phyloP scores from a whole-genome alignment of 2,113 vertebrate genomes.

The Gymnocephalus cernua region DNA sequence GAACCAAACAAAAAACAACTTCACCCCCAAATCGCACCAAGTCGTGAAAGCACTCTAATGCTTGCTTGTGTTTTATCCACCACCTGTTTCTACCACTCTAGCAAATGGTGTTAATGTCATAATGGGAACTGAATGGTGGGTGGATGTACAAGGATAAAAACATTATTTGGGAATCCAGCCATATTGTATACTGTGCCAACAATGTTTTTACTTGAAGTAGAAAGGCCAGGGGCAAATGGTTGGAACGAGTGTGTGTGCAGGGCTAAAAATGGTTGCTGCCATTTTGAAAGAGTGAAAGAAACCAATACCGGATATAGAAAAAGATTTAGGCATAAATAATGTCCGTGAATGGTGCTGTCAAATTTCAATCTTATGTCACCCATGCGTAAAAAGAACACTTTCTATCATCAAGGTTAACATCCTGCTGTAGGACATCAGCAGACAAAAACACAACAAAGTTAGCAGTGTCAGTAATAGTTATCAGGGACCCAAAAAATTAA shows the following conservation, averaged over 20 bases:
- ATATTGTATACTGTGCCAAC: conserved; percentile 6
- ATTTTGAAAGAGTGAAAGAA: neutral
- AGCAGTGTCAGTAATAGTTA: neutral
- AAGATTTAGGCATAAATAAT: neutral
- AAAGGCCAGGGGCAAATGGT: conserved; percentile 24
- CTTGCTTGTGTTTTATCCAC: neutral
- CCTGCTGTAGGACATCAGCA: neutral
- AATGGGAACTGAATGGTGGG: conserved; percentile 37
- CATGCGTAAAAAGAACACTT: neutral
- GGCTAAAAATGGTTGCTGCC: neutral
- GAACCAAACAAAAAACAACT: too few relatives aligned
- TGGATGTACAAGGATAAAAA: neutral
- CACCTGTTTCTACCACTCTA: conserved; percentile 19
- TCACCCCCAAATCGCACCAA: too few relatives aligned
- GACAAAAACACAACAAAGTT: neutral
- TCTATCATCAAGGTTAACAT: neutral
- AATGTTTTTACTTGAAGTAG: conserved; percentile 14
- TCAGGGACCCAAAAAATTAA: neutral
- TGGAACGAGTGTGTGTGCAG: neutral
- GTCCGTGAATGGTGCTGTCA: neutral
- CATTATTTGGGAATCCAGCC: conserved; percentile 35
- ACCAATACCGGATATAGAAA: too few relatives aligned
- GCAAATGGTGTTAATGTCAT: conserved; percentile 50
- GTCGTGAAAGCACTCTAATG: neutral
- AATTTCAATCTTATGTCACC: neutral